Conservation (phyloP, 2,797 vertebrate genomes). For the Lindbergichthys nudifrons region DNA sequence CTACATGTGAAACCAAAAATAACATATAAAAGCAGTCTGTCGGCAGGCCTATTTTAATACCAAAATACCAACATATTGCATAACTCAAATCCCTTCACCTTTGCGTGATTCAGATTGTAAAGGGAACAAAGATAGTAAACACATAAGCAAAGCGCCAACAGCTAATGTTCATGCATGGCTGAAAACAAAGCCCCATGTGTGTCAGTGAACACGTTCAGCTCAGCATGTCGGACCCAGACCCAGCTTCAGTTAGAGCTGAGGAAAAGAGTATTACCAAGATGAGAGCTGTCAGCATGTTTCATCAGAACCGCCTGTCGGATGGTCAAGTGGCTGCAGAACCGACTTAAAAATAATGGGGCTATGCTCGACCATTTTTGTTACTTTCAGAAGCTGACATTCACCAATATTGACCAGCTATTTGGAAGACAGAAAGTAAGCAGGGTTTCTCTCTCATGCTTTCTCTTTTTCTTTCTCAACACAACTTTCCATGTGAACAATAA, state of each 20-base stretch:
- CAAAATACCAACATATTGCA: neutral
- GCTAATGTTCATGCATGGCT: neutral
- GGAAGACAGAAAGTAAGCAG: neutral
- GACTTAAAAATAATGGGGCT: neutral
- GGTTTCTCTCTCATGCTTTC: neutral
- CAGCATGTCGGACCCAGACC: neutral
- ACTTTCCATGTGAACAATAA: neutral
- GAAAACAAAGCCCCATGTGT: neutral
- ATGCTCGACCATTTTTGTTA: neutral
- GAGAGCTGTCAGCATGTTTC: neutral
- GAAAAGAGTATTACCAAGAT: no score
- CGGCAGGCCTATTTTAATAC: neutral
- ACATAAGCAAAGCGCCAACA: neutral
- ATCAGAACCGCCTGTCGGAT: neutral
- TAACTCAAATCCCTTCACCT: neutral
- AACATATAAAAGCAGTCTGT: no score
- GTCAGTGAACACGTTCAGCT: neutral
- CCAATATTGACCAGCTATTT: neutral
- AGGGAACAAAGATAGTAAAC: neutral
- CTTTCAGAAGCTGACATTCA: neutral
- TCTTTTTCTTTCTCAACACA: neutral
- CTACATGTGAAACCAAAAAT: neutral
- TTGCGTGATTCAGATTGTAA: neutral
- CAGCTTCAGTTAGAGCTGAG: neutral
- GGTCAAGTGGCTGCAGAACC: neutral